These are phyloP conservation scores for Lamproptera curius DNA, from an alignment of 2,888 invertebrate species.

Conservation along the genomic window DNA sequence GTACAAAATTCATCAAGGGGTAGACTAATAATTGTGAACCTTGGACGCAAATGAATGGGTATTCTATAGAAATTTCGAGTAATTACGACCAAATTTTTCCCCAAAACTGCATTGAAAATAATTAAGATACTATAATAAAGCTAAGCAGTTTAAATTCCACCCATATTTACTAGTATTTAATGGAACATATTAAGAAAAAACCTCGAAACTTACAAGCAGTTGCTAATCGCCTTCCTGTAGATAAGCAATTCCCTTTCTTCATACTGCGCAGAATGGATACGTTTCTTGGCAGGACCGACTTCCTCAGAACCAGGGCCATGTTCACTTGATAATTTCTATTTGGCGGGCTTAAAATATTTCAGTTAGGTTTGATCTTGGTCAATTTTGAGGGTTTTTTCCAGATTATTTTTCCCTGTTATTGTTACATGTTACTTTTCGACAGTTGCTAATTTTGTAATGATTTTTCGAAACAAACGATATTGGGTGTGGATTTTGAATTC, in stretches of 20 bases:
- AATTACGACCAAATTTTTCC: no score
- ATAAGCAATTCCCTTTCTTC: conserved; percentile 42
- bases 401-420: conserved; percentile 28
- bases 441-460: conserved; percentile 49
- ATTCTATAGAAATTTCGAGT: no score
- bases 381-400: conserved; percentile 32
- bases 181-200: no score
- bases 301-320: conserved; percentile 62
- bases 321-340: conserved; percentile 27
- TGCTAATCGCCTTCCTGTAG: conserved; percentile 26
- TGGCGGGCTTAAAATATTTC: not conserved
- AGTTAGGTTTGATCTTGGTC: conserved; percentile 31
- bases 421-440: conserved; percentile 57
- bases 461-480: conserved; percentile 42
- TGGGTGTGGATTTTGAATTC: conserved; percentile 38
- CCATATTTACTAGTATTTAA: no score
- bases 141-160: no score
- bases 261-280: conserved; percentile 56
- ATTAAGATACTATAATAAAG: no score
- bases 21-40: no score
- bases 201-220: conserved; percentile 47
- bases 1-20: no score
- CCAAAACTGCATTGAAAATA: no score
- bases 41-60: no score
- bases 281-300: conserved; percentile 53